Base-by-base conservation (phyloP, 2,113 vertebrate genomes). In the Catharus bicknelli region DNA sequence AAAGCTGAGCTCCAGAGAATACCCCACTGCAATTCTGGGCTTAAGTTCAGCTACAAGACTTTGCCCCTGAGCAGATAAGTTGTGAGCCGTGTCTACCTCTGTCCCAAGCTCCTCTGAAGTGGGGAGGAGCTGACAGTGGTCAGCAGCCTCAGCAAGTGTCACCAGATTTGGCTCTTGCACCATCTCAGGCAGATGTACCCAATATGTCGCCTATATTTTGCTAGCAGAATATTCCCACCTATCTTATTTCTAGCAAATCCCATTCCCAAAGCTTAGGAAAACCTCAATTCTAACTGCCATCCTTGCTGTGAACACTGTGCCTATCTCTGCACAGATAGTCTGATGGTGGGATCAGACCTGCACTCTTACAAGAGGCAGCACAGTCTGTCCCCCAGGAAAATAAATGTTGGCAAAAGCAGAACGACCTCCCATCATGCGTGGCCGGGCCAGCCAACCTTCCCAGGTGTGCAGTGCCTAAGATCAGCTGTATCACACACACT, bases 1-100 rank as follows among this genome's bases (percentile, higher is more conserved):
- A 51, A 81, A 64, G 80, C 72, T 30, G 55, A 88, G 74, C 84
- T 75, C 81, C 25, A 55, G 47, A 82, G 45, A 85, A 69, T 20
- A 62, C 15, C 27, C 59, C 9, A 13, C 68, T 2, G 16, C 11
- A 72, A 53, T 90, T 77, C 45, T 55, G 83, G 85, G 90, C 55
- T 83, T 80, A 94, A 94, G 92, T 91, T 95, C 95, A 95, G 67
- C 62, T 47, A 19, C 27, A 85, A 95, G 95, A 96, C 95, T 95
- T 96, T 95, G 95, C 88, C 95, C 95, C 51, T 3, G 0, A 43
- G 88, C 72, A 93, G 88, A 74, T 93, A 88, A 95, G 38, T 80
- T 58, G 51, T 16, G 38, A 95, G 43, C 59, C 0, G 0, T 51
- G 43, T 83, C 91, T 75, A 43, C 70, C 88, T 88, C 43, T 27